These are phyloP conservation scores for Sebastolobus altivelis DNA, from an alignment of 2,797 vertebrate genomes.

Conservation along the genomic window DNA sequence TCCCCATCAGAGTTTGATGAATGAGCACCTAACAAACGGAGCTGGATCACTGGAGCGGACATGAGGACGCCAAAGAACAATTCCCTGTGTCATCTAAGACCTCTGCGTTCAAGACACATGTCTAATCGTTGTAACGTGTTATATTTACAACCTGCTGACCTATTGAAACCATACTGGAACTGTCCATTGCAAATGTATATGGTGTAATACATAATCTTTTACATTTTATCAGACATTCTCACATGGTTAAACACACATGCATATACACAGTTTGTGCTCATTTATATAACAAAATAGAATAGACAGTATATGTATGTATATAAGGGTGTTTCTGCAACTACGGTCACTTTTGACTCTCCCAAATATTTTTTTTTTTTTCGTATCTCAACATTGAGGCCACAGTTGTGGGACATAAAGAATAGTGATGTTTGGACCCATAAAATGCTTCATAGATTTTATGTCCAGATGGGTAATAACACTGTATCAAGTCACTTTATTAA, in stretches of 20 bases:
- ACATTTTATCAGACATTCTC: background rate
- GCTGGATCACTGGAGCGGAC: slow-evolving; percentile 1
- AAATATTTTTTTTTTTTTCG: no score
- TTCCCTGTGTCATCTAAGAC: background rate
- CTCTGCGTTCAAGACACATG: background rate
- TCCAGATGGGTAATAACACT: no score
- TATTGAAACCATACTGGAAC: background rate
- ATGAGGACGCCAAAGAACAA: background rate
- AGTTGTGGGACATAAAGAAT: no score
- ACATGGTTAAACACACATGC: background rate
- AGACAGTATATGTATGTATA: background rate
- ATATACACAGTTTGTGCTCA: background rate
- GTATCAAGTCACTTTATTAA: no score
- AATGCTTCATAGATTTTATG: no score
- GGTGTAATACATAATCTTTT: no score
- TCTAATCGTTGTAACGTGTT: background rate
- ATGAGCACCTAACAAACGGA: slow-evolving; percentile 17
- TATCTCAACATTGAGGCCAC: no score
- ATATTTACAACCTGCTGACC: background rate
- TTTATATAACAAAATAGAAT: background rate
- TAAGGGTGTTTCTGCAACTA: background rate
- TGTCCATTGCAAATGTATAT: background rate
- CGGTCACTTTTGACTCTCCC: no score
- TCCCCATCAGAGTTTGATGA: slow-evolving; percentile 5
- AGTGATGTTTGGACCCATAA: no score